A percentile compares a stretch with the other conserved stretches of the same genome.
phyloP scores from a whole-genome alignment of 2,797 vertebrate species.

The Nannoperca australis region DNA sequence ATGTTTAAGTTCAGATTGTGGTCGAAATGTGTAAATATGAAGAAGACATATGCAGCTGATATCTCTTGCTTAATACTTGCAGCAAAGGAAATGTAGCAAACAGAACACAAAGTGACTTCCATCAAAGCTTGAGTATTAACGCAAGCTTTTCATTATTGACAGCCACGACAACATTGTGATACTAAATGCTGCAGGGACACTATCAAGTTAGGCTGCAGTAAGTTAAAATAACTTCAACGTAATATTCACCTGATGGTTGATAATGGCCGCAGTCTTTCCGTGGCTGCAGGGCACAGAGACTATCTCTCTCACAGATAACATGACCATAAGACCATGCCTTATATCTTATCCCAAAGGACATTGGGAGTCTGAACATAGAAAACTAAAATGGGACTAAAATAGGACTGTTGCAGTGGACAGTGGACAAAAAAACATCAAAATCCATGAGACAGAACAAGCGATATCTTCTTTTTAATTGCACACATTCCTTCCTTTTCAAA shows the following conservation, averaged over 20 bases:
- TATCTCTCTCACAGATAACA: constrained; percentile 34
- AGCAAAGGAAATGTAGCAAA: constrained; percentile 34
- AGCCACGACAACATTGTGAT: constrained; percentile 18
- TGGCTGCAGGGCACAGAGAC: constrained; percentile 22
- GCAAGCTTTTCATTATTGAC: not conserved
- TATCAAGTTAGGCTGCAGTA: not conserved
- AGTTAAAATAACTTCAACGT: constrained; percentile 34
- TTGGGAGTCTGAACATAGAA: not conserved
- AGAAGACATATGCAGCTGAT: constrained; percentile 30
- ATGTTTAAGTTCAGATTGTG: constrained; percentile 37
- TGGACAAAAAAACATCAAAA: too few species aligned
- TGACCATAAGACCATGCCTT: constrained; percentile 8
- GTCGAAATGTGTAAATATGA: constrained; percentile 35
- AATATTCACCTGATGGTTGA: constrained; percentile 39
- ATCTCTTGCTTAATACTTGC: constrained; percentile 27
- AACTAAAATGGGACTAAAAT: too few species aligned
- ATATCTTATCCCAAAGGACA: constrained; percentile 22
- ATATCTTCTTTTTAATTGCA: not conserved
- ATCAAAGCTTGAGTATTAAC: constrained; percentile 9
- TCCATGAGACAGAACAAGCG: not conserved
- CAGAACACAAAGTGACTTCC: constrained; percentile 17
- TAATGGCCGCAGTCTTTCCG: constrained; percentile 30
- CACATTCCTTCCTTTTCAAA: not conserved
- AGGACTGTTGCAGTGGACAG: too few species aligned
- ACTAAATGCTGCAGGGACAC: constrained; percentile 25